Percentiles rank a stretch among this genome's conserved stretches.
phyloP scores from a whole-genome alignment of 2,888 invertebrate genomes.

The Frankliniella intonsa region DNA sequence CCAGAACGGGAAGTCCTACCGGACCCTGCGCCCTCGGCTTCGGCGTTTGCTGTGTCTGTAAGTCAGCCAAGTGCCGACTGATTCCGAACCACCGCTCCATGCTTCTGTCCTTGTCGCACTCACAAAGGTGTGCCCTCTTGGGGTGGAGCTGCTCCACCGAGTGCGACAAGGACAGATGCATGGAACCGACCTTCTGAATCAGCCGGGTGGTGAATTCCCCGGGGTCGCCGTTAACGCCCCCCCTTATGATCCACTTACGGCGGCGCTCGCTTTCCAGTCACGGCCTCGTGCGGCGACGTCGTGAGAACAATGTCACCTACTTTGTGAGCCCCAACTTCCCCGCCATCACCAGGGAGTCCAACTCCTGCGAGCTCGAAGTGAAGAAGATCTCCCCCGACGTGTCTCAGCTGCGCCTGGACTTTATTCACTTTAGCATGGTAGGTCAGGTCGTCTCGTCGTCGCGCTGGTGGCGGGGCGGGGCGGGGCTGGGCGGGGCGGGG shows the following conservation, averaged over 20 bases:
- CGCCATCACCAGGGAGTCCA: slow-evolving; percentile 63
- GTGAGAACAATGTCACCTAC: slow-evolving; percentile 74
- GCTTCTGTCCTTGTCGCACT: too few species aligned
- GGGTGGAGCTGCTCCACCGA: too few species aligned
- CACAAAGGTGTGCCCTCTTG: too few species aligned
- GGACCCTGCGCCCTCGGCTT: slow-evolving; percentile 79
- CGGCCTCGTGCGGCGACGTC: slow-evolving; percentile 66
- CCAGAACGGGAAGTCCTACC: slow-evolving; percentile 62
- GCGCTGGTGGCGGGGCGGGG: too few species aligned
- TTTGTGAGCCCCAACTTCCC: slow-evolving; percentile 79
- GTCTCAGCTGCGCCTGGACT: slow-evolving; percentile 77
- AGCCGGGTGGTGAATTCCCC: too few species aligned
- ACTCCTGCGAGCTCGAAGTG: slow-evolving; percentile 66
- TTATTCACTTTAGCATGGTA: slow-evolving; percentile 77
- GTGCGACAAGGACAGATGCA: too few species aligned
- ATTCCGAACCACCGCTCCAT: too few species aligned
- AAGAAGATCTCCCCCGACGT: slow-evolving; percentile 73
- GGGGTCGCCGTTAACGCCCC: too few species aligned
- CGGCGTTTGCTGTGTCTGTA: slow-evolving; percentile 81
- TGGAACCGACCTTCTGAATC: too few species aligned
- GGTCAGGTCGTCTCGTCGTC: too few species aligned
- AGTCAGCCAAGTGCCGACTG: slow-evolving; percentile 48
- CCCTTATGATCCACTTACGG: neutral
- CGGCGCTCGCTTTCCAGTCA: slow-evolving; percentile 53
- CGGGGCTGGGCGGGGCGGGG: too few species aligned